Evolutionary conservation across 2,888 invertebrate species (phyloP), one percentile per base, ranked within the genome.

Genomic region (Xanthorhoe designata): DNA sequence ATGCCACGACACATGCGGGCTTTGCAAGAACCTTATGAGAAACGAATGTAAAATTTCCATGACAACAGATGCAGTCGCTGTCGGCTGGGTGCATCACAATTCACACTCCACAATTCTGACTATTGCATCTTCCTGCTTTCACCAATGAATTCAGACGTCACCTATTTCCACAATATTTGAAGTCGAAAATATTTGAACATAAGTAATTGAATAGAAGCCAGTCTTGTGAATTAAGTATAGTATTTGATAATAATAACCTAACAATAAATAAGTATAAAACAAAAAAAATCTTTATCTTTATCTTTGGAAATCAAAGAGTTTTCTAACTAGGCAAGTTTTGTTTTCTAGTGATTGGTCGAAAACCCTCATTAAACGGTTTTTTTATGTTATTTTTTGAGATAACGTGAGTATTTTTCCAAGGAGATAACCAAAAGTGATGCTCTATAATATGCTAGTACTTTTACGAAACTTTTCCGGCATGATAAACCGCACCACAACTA

Each of bases 61-160:
- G 78, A 83, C 77, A 84, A 82, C 76, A 67, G 70, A 82, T 82
- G 78, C 81, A 80, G 80, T 58, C 38, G 73, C 50, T 61, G 62
- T 65, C 72, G 74, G 69, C 71, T 73, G 55, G 74, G 74, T 72
- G 79, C 79, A 79, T 84, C 84, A 78, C 76, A 74, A 79, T 79
- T 78, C 78, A 75, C 74, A 75, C 75, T 78, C 45, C 29, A 45
- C 64, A 59, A 57, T 59, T 7, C 45, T 32, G 75, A 75, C 72
- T 80, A 78, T 77, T 76, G 73, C 75, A 71, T 76, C 77, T 75
- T 77, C 76, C 73, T 76, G 75, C 71, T 67, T 78, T 77, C 71
- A 65, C 72, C 81, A 79, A 84, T 86, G 84, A 84, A 87, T 85
- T 84, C 78, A 79, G 73, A 87, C 82, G 38, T 56, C 10, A 9